Evolutionary conservation across 1,140 invertebrate species (phyloP).

Genomic region (Scaptomyza graminum): DNA sequence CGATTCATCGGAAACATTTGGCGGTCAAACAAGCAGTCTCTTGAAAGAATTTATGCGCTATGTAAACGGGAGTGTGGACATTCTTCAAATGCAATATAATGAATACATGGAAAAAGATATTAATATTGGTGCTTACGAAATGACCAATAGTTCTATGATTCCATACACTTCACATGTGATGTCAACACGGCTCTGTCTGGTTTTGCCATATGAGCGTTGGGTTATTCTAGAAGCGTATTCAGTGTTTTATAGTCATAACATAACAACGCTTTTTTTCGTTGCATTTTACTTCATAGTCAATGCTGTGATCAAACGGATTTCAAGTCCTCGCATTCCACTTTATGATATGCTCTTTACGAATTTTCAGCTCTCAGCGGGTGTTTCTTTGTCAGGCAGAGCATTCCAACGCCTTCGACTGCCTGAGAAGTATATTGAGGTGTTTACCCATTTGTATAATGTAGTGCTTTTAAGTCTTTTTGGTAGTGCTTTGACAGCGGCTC

Average conservation of each 20-base stretch:
- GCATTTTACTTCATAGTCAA: neutral
- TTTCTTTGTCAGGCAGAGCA: neutral
- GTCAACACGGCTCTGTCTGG: slow-evolving; percentile 8
- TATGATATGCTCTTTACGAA: neutral
- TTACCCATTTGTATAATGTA: neutral
- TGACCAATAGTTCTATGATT: neutral
- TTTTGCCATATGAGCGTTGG: neutral
- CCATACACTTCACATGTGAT: neutral
- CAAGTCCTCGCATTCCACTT: neutral
- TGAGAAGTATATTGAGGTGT: neutral
- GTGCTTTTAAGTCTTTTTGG: neutral
- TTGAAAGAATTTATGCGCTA: neutral
- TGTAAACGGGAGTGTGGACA: neutral
- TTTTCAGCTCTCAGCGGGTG: neutral
- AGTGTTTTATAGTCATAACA: too few species aligned
- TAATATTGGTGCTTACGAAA: slow-evolving; percentile 6
- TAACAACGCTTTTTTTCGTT: neutral
- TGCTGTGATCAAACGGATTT: slow-evolving; percentile 1
- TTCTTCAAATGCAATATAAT: neutral
- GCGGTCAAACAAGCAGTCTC: slow-evolving; percentile 4
- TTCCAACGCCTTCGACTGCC: neutral
- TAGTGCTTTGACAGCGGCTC: slow-evolving; percentile 1
- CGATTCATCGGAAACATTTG: slow-evolving; percentile 3
- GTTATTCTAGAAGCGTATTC: neutral
- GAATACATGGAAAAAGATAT: neutral